A percentile compares a stretch with the other conserved stretches of the same genome.
These are phyloP conservation scores for Drosophila falleni DNA, from an alignment of 2,888 invertebrate species.

Conservation along the genomic window DNA sequence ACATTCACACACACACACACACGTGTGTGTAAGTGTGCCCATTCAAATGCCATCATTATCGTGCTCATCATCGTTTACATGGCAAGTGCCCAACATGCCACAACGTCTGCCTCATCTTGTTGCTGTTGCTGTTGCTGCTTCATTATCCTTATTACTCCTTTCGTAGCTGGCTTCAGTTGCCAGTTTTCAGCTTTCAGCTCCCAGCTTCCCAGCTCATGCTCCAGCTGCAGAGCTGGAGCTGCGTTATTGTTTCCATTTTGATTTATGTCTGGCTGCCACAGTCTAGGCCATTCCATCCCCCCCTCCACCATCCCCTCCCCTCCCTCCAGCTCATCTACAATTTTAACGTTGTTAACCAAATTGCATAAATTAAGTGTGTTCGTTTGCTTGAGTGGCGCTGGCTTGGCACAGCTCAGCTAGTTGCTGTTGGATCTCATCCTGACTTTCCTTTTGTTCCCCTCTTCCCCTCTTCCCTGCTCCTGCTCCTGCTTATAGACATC, in stretches of 20 bases:
- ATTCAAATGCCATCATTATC: constrained; percentile 78
- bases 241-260: constrained; percentile 79
- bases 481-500: constrained; percentile 13
- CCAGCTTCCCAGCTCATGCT: constrained; percentile 24
- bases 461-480: constrained; percentile 3
- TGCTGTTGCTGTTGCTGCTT: constrained; percentile 56
- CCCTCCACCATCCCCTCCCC: constrained; percentile 1
- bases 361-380: constrained; percentile 84
- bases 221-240: constrained; percentile 31
- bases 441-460: background rate
- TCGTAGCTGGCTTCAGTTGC: constrained; percentile 42
- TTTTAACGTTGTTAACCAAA: constrained; percentile 84
- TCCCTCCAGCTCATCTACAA: constrained; percentile 61
- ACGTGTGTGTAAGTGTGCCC: constrained; percentile 45
- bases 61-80: constrained; percentile 76
- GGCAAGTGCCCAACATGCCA: constrained; percentile 68
- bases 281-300: constrained; percentile 12
- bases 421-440: constrained; percentile 8
- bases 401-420: constrained; percentile 57
- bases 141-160: constrained; percentile 80
- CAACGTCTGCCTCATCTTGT: constrained; percentile 12
- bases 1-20: too few species aligned
- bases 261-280: constrained; percentile 69
- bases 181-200: constrained; percentile 20
- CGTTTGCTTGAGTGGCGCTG: constrained; percentile 77